Evolutionary conservation across 2,113 vertebrate genomes (phyloP).

Genomic region (Megaceryle torquata): DNA sequence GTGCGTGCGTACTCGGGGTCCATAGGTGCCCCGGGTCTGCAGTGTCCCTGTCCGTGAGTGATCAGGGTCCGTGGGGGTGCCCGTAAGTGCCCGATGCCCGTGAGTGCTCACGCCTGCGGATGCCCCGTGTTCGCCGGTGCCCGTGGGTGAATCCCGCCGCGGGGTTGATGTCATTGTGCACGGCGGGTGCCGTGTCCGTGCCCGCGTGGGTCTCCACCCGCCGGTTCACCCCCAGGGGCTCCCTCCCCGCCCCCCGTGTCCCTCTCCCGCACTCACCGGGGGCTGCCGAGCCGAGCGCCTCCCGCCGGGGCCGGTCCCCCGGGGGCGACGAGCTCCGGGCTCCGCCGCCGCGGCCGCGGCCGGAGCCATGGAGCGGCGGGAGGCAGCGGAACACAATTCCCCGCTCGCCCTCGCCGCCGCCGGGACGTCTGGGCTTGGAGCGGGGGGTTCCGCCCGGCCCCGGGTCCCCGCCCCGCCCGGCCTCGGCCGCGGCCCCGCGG

Average conservation of each 20-base stretch:
- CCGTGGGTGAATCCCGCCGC: too few relatives aligned
- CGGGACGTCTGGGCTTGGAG: background rate
- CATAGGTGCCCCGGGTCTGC: too few relatives aligned
- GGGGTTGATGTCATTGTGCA: fast-evolving
- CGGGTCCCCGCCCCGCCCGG: too few relatives aligned
- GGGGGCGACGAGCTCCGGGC: background rate
- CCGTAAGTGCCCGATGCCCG: too few relatives aligned
- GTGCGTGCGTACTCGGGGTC: too few relatives aligned
- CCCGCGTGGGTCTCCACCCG: background rate
- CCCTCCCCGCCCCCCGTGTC: too few relatives aligned
- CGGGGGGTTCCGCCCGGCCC: background rate
- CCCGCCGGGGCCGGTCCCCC: background rate
- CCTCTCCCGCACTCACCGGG: background rate
- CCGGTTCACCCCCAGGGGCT: background rate
- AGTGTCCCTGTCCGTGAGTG: too few relatives aligned
- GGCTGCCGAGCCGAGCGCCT: background rate
- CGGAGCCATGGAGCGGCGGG: background rate
- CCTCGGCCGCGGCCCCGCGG: too few relatives aligned
- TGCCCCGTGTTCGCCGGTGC: background rate
- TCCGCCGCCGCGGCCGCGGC: background rate
- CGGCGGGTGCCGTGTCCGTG: background rate
- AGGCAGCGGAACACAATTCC: too few relatives aligned
- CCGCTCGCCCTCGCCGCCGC: background rate
- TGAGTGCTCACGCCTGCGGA: too few relatives aligned
- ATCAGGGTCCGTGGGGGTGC: too few relatives aligned